Evolutionary conservation across 1,140 invertebrate genomes (phyloP), one percentile per base, ranked within the genome.

Genomic region (Meloidogyne exigua): DNA sequence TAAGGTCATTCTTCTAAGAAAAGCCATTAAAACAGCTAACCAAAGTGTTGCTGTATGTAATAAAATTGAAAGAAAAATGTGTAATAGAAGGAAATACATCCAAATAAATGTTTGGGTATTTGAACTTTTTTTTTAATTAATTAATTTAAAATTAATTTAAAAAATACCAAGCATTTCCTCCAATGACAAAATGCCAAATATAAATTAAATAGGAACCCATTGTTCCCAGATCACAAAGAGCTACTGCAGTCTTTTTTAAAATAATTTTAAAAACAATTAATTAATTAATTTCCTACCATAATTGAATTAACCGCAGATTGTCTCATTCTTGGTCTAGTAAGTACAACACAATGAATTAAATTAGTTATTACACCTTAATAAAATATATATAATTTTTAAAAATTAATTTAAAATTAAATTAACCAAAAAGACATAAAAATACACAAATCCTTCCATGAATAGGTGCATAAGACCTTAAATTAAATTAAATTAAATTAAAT

Each of bases 171-270:
- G 5, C 18, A 18, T 36, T 26, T 10, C 39, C 39, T 67, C 63
- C 62, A 25, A 78, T 28, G 1, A 87, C 83, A 78, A 85, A 85
- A 76, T 85, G 85, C 42, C 78, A 64, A 75, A 87, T 85, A 66
- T 85, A 85, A 26, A 85, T 68, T n/a, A 85, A 75, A 75, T 85
- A 87, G 4, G 76, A 77, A 11, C 62, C 77, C 84, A 85, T 85
- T 66, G 85, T 85, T 32, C 84, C 85, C 39, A 87, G 76, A 76
- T 85, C 84, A 75, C 85, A 87, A 2, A 85, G 63, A n/a, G 84
- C 84, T 15, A 85, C 83, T 18, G 81, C 83, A 9, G 83, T 85
- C 65, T 71, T 44, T 39, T 39, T 39, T 39, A 9, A 39, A 69
- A 13, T 23, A 21, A 81, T 57, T 49, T 42, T 57, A 23, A 62